phyloP scores from a whole-genome alignment of 2,113 vertebrate genomes.

The Todiramphus chloris region DNA sequence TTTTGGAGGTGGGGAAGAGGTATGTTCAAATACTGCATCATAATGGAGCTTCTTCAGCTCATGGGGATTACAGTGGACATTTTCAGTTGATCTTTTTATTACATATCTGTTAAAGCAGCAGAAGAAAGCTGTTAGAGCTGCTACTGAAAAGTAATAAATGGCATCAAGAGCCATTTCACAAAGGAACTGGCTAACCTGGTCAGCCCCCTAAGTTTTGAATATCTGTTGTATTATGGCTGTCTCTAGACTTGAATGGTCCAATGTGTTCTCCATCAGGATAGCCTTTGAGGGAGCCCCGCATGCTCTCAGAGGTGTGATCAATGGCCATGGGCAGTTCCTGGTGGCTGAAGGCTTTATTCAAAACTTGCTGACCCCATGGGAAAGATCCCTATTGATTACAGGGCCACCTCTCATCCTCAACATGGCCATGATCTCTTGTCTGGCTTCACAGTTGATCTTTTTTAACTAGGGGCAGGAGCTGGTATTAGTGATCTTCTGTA shows the following conservation, averaged over 20 bases:
- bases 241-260: neutral
- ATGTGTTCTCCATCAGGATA: neutral
- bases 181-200: neutral
- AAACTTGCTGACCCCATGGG: neutral
- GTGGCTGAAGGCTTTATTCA: neutral
- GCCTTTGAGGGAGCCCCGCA: neutral
- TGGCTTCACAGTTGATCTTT: neutral
- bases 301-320: fast-evolving
- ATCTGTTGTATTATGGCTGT: neutral
- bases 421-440: neutral
- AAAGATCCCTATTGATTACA: neutral
- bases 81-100: neutral
- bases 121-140: neutral
- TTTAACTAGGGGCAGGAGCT: neutral
- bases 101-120: neutral
- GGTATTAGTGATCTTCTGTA: neutral
- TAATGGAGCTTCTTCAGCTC: neutral
- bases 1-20: neutral
- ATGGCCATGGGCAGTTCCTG: neutral
- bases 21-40: neutral
- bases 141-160: neutral
- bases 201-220: neutral
- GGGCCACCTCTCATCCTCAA: neutral
- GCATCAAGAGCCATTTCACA: neutral
- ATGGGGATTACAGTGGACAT: neutral